A percentile compares a stretch with the other conserved stretches of the same genome.
Evolutionary conservation across 2,113 vertebrate species (phyloP).

Genomic region (Clarias batrachus): DNA sequence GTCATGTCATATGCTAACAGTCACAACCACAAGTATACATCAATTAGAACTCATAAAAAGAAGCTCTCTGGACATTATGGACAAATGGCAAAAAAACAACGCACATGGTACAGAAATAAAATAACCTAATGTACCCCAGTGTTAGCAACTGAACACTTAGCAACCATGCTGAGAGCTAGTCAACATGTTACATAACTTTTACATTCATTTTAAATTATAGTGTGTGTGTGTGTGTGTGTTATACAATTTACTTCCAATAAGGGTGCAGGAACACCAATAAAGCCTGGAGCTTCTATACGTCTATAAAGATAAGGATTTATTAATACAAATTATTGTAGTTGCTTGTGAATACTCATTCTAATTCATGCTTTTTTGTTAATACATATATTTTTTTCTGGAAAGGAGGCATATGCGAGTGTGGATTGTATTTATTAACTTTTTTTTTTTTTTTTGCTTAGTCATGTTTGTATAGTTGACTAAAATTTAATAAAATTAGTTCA

Average conservation of each 20-base stretch:
- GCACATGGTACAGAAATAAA: neutral
- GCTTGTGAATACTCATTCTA: neutral
- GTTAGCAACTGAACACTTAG: neutral
- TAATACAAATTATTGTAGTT: conserved; percentile 5
- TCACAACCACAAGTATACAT: neutral
- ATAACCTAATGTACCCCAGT: conserved; percentile 13
- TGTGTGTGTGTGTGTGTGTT: neutral
- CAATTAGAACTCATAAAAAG: neutral
- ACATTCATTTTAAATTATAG: conserved; percentile 1
- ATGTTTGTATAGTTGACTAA: no score
- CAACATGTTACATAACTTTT: conserved; percentile 19
- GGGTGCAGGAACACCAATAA: conserved; percentile 32
- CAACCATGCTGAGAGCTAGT: conserved; percentile 20
- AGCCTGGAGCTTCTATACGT: conserved; percentile 40
- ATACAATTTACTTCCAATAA: conserved; percentile 33
- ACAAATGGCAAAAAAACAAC: neutral
- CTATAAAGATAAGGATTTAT: conserved; percentile 2
- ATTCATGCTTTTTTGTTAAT: neutral
- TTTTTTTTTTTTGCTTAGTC: no score
- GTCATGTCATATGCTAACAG: neutral
- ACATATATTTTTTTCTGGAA: neutral
- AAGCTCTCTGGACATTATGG: neutral
- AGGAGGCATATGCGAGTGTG: no score
- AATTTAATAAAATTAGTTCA: no score
- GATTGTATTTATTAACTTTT: no score